Evolutionary conservation across 1,140 invertebrate genomes (phyloP), one percentile per base, ranked within the genome.

Genomic region (Drosophila novamexicana): DNA sequence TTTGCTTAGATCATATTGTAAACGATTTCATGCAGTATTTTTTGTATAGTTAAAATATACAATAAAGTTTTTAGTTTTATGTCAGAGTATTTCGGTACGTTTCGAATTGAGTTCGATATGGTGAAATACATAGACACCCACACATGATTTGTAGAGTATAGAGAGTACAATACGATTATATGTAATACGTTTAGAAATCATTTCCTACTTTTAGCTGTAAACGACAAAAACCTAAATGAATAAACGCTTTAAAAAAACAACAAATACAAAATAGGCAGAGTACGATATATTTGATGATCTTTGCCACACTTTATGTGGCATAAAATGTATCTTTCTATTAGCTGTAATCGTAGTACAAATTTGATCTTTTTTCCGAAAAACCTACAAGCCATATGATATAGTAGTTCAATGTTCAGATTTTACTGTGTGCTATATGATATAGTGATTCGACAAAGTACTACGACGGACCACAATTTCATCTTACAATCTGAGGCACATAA

Each of bases 181-280:
- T 77, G 76, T 70, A 77, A 68, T 89, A 89, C 57, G 72, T 90
- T 89, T 89, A 89, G 84, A 89, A 61, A 90, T 79, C 85, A 89
- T 89, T 89, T 89, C 84, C 84, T 89, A 89, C 77, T 89, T 81
- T 89, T 89, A 89, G 84, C 85, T 84, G 78, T 89, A 88, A 86
- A 88, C 84, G 65, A 75, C 22, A 42, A 66, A 75, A 54, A 82
- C 59, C 73, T 83, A 78, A 83, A 90, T 84, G 79, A 89, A 89
- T 89, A 88, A 88, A 90, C 64, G 85, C 85, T 89, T 89, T 82
- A 86, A 90, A 75, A 73, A 79, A 69, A 50, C 22, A 10, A 52
- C 29, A 12, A 4, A 5, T 18, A 18, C 1, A 18, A 47, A 8
- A 8, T 47, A 37, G 36, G 36, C 7, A 8, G 0, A 29, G 22